Conservation (phyloP, 2,888 invertebrate genomes). For the Drosophila picticornis region DNA sequence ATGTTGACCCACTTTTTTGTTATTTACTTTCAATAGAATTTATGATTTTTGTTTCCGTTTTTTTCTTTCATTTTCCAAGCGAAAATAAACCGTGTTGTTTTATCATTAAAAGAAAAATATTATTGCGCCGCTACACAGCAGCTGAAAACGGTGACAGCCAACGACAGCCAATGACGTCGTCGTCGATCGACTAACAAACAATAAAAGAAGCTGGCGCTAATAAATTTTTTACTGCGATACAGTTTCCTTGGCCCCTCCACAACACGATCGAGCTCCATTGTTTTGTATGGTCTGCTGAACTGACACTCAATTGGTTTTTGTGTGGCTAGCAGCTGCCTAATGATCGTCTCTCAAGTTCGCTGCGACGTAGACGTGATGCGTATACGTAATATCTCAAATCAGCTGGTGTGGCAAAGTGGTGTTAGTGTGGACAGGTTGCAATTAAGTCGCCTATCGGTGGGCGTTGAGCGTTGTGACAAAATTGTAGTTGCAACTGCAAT, state of each 20-base stretch:
- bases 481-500: conserved; percentile 49
- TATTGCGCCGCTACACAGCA: conserved; percentile 48
- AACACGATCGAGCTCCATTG: conserved; percentile 36
- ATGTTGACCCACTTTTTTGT: conserved; percentile 67
- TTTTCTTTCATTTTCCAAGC: conserved; percentile 8
- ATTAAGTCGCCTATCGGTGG: conserved; percentile 42
- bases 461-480: conserved; percentile 50
- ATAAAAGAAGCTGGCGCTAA: conserved; percentile 50
- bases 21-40: conserved; percentile 74
- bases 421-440: conserved; percentile 45
- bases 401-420: conserved; percentile 18
- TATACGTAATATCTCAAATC: conserved; percentile 56
- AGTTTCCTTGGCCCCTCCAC: neutral
- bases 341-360: conserved; percentile 47
- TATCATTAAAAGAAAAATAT: conserved; percentile 36
- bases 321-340: conserved; percentile 33
- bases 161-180: conserved; percentile 66
- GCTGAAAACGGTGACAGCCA: conserved; percentile 59
- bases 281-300: conserved; percentile 47
- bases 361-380: conserved; percentile 30
- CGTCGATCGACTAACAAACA: conserved; percentile 21
- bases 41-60: conserved; percentile 46
- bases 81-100: conserved; percentile 45
- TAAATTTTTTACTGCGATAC: conserved; percentile 54
- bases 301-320: conserved; percentile 61